Evolutionary conservation across 1,140 invertebrate species (phyloP).

Genomic region (Bombus confusus): DNA sequence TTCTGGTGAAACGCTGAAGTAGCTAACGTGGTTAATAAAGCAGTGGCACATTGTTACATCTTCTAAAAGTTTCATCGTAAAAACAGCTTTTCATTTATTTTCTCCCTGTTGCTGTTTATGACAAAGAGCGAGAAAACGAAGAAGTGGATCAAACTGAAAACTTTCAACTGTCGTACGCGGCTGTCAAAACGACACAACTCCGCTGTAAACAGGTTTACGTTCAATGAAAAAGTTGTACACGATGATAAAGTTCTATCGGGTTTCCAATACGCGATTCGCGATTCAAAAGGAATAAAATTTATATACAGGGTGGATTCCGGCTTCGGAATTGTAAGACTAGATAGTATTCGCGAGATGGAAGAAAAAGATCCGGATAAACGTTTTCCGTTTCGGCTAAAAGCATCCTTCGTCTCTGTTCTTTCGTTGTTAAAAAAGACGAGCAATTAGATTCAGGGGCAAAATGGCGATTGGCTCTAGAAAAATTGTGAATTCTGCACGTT

Average conservation of each 20-base stretch:
- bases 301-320: neutral
- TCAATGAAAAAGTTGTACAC: conserved; percentile 34
- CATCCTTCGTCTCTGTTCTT: no score
- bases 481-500: no score
- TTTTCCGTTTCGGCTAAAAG: no score
- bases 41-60: no score
- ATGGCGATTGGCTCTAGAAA: no score
- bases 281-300: neutral
- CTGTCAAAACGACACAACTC: conserved; percentile 23
- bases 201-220: conserved; percentile 30
- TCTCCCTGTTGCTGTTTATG: neutral
- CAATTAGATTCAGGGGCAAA: no score
- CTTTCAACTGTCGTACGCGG: neutral
- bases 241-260: conserved; percentile 18
- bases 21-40: neutral
- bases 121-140: neutral
- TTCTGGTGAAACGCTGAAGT: neutral
- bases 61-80: neutral
- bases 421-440: no score
- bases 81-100: conserved; percentile 5
- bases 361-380: no score
- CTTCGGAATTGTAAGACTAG: no score
- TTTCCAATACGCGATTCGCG: neutral
- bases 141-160: conserved; percentile 38
- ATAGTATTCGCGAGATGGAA: no score